A percentile compares a stretch with the other conserved stretches of the same genome.
Evolutionary conservation across 1,140 invertebrate species (phyloP).

Genomic region (Caligus rogercresseyi): DNA sequence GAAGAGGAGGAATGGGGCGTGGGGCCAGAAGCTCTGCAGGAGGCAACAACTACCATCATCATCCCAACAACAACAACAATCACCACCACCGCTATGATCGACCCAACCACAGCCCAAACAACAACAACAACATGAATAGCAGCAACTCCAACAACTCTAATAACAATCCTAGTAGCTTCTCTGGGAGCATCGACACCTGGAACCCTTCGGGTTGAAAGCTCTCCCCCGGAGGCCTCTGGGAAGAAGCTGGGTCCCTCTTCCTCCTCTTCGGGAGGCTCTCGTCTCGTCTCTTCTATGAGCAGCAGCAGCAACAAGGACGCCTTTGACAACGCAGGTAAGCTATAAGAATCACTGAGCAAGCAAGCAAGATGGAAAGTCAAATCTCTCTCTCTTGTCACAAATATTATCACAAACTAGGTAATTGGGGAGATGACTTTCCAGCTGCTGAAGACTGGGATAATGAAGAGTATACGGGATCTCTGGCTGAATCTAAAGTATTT

Average conservation of each 20-base stretch:
- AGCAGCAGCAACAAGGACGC: constrained; percentile 25
- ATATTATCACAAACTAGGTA: constrained; percentile 23
- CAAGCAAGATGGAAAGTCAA: neutral
- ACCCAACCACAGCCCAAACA: neutral
- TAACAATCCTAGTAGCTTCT: neutral
- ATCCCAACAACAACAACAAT: neutral
- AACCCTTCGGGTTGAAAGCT: constrained; percentile 36
- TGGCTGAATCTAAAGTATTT: constrained; percentile 85
- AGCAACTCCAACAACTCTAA: too few relatives aligned
- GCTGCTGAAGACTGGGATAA: constrained; percentile 75
- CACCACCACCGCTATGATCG: neutral
- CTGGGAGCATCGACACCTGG: constrained; percentile 39
- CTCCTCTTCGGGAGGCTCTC: neutral
- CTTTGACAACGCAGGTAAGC: constrained; percentile 26
- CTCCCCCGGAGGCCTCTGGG: constrained; percentile 25
- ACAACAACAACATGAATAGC: too few relatives aligned
- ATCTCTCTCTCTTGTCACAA: neutral
- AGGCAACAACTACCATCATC: neutral
- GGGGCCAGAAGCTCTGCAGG: neutral
- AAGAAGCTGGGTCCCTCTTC: neutral
- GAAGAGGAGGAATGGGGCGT: constrained; percentile 1
- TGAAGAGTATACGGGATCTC: constrained; percentile 77
- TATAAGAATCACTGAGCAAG: neutral
- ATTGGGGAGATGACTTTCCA: constrained; percentile 34
- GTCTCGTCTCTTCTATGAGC: constrained; percentile 27